phyloP scores from a whole-genome alignment of 2,113 vertebrate species.

The Syrmaticus mikado region DNA sequence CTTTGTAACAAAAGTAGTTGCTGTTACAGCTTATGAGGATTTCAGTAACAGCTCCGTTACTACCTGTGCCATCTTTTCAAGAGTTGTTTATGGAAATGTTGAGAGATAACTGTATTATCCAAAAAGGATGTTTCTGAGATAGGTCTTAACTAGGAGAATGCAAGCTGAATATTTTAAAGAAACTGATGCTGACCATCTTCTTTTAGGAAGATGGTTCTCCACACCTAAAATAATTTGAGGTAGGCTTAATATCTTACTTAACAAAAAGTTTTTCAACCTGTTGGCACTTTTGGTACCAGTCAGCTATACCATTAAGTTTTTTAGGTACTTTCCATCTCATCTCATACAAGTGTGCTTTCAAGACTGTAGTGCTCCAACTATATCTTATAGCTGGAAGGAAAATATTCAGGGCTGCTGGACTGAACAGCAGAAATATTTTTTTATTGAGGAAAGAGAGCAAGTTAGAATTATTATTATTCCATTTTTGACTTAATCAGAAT shows the following conservation, averaged over 20 bases:
- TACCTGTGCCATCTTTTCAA: background rate
- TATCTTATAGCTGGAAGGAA: background rate
- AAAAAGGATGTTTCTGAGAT: background rate
- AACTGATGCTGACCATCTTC: background rate
- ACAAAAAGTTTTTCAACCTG: background rate
- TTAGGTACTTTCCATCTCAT: background rate
- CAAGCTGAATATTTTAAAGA: background rate
- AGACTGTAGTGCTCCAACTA: background rate
- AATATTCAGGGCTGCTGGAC: background rate
- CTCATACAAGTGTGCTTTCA: fast-evolving
- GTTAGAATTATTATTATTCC: background rate
- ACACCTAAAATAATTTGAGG: background rate
- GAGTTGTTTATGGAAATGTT: background rate
- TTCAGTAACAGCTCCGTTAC: background rate
- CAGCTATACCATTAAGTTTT: background rate
- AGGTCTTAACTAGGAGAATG: background rate
- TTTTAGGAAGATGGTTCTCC: background rate
- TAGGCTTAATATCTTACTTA: background rate
- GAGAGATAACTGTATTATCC: background rate
- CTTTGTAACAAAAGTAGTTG: background rate
- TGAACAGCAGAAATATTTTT: background rate
- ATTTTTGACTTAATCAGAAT: background rate
- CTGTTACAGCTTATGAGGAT: background rate
- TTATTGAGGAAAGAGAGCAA: background rate
- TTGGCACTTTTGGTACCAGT: background rate